These are phyloP conservation scores for Lamproptera curius DNA, from an alignment of 2,888 invertebrate species.

Conservation along the genomic window DNA sequence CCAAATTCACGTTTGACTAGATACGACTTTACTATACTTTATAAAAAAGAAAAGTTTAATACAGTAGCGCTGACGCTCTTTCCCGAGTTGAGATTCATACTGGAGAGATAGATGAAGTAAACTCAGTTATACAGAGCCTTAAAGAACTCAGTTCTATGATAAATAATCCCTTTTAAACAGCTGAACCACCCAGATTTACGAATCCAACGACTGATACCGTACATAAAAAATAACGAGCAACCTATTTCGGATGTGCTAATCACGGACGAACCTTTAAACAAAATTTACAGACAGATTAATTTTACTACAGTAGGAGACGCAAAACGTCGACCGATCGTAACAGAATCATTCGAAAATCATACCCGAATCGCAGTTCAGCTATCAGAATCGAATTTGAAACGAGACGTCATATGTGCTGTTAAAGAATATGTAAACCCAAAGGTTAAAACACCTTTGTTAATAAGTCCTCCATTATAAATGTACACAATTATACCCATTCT, in stretches of 20 bases:
- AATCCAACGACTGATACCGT: conserved; percentile 9
- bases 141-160: neutral
- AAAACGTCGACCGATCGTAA: conserved; percentile 14
- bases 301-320: conserved; percentile 21
- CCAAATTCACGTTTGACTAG: no score
- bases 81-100: no score
- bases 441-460: conserved; percentile 3
- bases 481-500: neutral
- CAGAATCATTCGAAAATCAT: conserved; percentile 24
- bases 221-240: no score
- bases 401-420: conserved; percentile 27
- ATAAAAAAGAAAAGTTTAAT: neutral
- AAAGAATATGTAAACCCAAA: conserved; percentile 31
- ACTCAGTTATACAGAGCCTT: neutral
- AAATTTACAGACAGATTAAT: conserved; percentile 21
- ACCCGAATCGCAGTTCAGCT: conserved; percentile 16
- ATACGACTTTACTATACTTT: neutral
- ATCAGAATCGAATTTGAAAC: conserved; percentile 19
- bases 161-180: neutral
- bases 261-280: conserved; percentile 22
- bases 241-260: conserved; percentile 20
- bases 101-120: neutral
- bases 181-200: neutral
- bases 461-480: neutral
- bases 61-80: conserved; percentile 25